These are phyloP conservation scores for Muscina levida DNA, from an alignment of 2,888 invertebrate genomes.

Conservation along the genomic window DNA sequence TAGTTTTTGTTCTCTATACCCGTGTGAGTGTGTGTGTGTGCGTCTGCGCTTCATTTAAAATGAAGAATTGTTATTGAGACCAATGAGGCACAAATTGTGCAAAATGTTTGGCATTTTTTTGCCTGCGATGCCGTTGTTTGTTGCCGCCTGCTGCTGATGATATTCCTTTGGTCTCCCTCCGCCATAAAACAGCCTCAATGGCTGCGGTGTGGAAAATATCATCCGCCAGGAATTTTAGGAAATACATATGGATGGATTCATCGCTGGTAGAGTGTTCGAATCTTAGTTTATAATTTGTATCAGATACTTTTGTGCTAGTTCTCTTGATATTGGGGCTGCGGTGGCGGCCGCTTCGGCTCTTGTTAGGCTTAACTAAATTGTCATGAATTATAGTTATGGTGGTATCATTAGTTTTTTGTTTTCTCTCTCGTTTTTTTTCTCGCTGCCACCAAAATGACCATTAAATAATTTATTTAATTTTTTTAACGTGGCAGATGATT, in stretches of 20 bases:
- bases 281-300: conserved; percentile 44
- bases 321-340: background rate
- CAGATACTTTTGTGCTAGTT: conserved; percentile 41
- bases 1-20: too few species aligned
- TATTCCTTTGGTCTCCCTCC: conserved; percentile 27
- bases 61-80: conserved; percentile 77
- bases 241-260: background rate
- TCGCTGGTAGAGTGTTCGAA: background rate
- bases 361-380: conserved; percentile 49
- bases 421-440: conserved; percentile 8
- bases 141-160: conserved; percentile 25
- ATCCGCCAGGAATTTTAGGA: background rate
- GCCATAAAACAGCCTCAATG: background rate
- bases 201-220: background rate
- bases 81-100: conserved; percentile 78
- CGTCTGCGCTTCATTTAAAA: conserved; percentile 70
- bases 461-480: conserved; percentile 74
- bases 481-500: conserved; percentile 61
- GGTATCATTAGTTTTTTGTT: conserved; percentile 71
- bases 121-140: background rate
- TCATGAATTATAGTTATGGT: conserved; percentile 74
- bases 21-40: conserved; percentile 29
- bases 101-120: conserved; percentile 73
- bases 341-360: conserved; percentile 31
- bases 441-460: conserved; percentile 57